A percentile compares a stretch with the other conserved stretches of the same genome.
These are phyloP conservation scores for Riparia riparia DNA, from an alignment of 2,113 vertebrate genomes.

Conservation along the genomic window DNA sequence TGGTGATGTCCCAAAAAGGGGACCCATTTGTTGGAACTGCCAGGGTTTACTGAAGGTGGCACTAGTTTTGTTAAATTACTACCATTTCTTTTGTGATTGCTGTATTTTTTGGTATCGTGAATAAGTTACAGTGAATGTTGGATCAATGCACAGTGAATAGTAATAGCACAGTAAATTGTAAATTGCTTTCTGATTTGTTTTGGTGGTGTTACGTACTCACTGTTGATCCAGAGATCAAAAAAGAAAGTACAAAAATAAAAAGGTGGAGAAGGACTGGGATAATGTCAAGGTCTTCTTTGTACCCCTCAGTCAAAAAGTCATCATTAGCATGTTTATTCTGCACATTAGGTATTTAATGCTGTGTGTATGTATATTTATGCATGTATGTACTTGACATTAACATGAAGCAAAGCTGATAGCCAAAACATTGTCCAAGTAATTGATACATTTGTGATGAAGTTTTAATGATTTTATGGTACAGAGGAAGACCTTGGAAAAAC, in stretches of 20 bases:
- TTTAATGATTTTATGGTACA: background rate
- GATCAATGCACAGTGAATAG: background rate
- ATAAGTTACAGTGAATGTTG: background rate
- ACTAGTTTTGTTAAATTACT: background rate
- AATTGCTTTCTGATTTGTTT: background rate
- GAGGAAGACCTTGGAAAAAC: background rate
- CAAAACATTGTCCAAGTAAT: background rate
- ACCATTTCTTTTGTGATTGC: background rate
- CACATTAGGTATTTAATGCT: background rate
- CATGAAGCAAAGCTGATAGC: background rate
- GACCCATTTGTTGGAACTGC: background rate
- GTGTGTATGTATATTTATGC: fast-evolving
- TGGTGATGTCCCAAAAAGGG: background rate
- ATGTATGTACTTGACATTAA: background rate
- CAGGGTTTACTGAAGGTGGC: background rate
- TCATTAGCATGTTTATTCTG: background rate
- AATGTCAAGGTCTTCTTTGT: background rate
- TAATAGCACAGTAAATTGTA: too few relatives aligned
- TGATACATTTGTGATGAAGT: background rate
- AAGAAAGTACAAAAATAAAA: background rate
- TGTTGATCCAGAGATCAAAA: background rate
- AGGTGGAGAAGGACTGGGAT: background rate
- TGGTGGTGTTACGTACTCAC: background rate
- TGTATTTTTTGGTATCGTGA: background rate
- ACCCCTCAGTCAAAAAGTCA: background rate